Conservation (phyloP, 2,797 vertebrate species). For the Gastrophryne carolinensis region DNA sequence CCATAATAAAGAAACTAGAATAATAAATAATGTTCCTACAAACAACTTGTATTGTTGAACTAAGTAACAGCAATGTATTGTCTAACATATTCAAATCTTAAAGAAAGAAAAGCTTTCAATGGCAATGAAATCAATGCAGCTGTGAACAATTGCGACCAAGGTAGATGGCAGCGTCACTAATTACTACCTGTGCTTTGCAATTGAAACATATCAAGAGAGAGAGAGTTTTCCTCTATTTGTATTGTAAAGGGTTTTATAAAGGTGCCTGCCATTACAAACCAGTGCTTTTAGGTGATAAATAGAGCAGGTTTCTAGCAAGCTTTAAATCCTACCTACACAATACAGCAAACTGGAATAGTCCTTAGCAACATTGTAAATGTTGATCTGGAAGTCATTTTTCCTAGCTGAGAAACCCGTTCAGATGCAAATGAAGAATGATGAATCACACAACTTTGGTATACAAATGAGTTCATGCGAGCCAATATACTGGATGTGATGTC, state of each 20-base stretch:
- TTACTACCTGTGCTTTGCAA: slow-evolving; percentile 23
- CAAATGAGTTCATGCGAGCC: slow-evolving; percentile 34
- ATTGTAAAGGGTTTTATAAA: slow-evolving; percentile 31
- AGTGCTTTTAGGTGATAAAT: slow-evolving; percentile 10
- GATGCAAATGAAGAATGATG: slow-evolving; percentile 51
- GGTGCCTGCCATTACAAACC: neutral
- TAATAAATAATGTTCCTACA: no score
- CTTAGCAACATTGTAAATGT: neutral
- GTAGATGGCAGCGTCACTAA: slow-evolving; percentile 17
- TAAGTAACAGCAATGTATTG: slow-evolving; percentile 14
- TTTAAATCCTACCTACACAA: slow-evolving; percentile 2
- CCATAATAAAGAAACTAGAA: no score
- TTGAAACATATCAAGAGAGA: slow-evolving; percentile 16
- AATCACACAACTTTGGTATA: slow-evolving; percentile 39
- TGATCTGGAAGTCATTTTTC: slow-evolving; percentile 12
- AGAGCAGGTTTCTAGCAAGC: neutral
- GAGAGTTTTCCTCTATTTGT: slow-evolving; percentile 1
- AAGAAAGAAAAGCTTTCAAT: slow-evolving; percentile 33
- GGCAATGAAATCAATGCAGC: slow-evolving; percentile 21
- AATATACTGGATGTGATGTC: slow-evolving; percentile 37
- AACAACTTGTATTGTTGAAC: no score
- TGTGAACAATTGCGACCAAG: slow-evolving; percentile 30
- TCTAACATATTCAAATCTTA: slow-evolving; percentile 9
- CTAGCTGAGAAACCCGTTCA: neutral
- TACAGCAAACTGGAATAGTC: slow-evolving; percentile 2